Evolutionary conservation across 2,888 invertebrate genomes (phyloP), one percentile per base, ranked within the genome.

Genomic region (Aphidoletes aphidimyza): DNA sequence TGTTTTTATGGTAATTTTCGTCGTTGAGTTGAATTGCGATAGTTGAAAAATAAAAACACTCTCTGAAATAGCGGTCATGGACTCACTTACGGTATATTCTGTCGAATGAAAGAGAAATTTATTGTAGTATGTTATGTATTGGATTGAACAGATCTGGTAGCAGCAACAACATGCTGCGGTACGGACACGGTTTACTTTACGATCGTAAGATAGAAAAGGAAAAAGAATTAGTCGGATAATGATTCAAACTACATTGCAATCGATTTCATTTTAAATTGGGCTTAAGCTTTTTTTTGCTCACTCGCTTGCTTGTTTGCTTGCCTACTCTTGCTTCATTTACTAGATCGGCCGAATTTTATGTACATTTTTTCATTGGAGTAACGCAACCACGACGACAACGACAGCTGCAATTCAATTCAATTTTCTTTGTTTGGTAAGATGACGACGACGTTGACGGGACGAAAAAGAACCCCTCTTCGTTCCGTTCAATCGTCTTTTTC

Each of bases 331-430:
- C n/a, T n/a, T n/a, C n/a, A n/a, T n/a, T n/a, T n/a, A n/a, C n/a
- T n/a, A n/a, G n/a, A n/a, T n/a, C n/a, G n/a, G n/a, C n/a, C n/a
- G n/a, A n/a, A n/a, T n/a, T n/a, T n/a, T 42, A 42, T 42, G 42
- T 6, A 9, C 42, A 42, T 42, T 9, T 42, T 42, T 42, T 42
- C 42, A 42, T 42, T 6, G 8, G 26, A 22, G 69, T 69, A 69
- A 69, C 81, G 36, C 81, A 81, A 81, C 81, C 81, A 81, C 81
- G 37, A 81, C 81, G 81, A 81, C 81, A 83, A 83, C 45, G 42
- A 26, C 83, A 83, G 83, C 83, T 83, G 83, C 83, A 83, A 83
- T 83, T 83, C 39, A 36, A 83, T 36, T 78, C n/a, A 81, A 81
- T 81, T 36, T 81, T 81, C 81, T 81, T 81, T 81, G 81, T 81